Percentiles rank a stretch among this genome's conserved stretches.
These are phyloP conservation scores for Corella eumyota DNA, from an alignment of 23 tunicate species.

Conservation along the genomic window DNA sequence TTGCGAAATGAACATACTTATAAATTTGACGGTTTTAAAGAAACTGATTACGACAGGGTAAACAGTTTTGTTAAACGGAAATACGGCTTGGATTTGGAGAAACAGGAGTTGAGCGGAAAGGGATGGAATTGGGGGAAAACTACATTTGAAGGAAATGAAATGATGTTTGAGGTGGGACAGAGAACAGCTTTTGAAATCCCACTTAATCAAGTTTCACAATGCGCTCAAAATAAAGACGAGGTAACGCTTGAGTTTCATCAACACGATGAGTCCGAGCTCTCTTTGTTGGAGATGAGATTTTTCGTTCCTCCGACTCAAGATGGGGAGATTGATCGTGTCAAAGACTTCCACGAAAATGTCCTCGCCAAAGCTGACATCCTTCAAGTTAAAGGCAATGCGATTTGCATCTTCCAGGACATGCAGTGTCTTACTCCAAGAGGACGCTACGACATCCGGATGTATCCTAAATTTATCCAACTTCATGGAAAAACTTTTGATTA, in stretches of 20 bases:
- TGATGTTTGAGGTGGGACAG: slow-evolving; percentile 71
- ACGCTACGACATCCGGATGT: slow-evolving; percentile 90
- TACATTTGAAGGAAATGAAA: slow-evolving; percentile 80
- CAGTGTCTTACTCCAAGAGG: slow-evolving; percentile 99
- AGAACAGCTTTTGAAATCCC: slow-evolving; percentile 92
- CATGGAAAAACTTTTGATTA: slow-evolving; percentile 97
- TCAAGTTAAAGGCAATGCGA: slow-evolving; percentile 94
- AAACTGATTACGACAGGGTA: slow-evolving; percentile 39
- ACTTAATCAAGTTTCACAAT: slow-evolving; percentile 75
- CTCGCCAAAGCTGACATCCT: slow-evolving; percentile 91
- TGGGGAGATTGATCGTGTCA: slow-evolving; percentile 55
- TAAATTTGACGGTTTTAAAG: slow-evolving; percentile 93
- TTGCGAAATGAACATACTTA: slow-evolving; percentile 34
- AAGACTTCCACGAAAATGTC: slow-evolving; percentile 81
- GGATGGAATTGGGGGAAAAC: slow-evolving; percentile 99
- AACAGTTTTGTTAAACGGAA: slow-evolving; percentile 29
- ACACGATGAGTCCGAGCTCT: slow-evolving; percentile 78
- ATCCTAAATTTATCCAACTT: slow-evolving; percentile 92
- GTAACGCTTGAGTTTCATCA: slow-evolving; percentile 90
- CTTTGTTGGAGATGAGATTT: slow-evolving; percentile 95
- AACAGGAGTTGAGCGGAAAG: slow-evolving; percentile 77
- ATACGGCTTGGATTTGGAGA: slow-evolving; percentile 56
- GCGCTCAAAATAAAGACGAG: slow-evolving; percentile 85
- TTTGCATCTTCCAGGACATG: slow-evolving; percentile 73
- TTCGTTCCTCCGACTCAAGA: slow-evolving; percentile 88